Base-by-base conservation (phyloP, 2,113 vertebrate species). In the Nycticebus coucang region DNA sequence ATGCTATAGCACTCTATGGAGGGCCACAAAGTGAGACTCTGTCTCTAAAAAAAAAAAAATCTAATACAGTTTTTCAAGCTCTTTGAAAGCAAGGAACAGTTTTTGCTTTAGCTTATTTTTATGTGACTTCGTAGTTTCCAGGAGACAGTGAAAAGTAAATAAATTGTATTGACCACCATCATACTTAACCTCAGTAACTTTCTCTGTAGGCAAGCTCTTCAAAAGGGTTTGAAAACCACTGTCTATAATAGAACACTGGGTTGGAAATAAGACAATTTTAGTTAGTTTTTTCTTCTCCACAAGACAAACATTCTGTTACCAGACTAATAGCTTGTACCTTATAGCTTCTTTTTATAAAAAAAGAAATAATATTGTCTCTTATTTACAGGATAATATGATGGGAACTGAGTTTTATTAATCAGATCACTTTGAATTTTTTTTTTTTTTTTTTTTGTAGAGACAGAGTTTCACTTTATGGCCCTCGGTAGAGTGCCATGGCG, bases 61-160 rank as follows among this genome's bases (percentile, higher is more conserved):
- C 17, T 85, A 22, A 66, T 93, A 33, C 33, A 89, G 66, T 92
- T 96, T 90, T 94, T 90, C 62, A 96, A 50, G 71, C 50, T 89
- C 94, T 30, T 89, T 93, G 66, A 72, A 96, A 80, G 33, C 17
- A 77, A 62, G 45, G 84, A 92, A 53, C 68, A 68, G 90, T 95
- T 74, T 94, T 92, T 80, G 53, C 68, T 90, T 53, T 95, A 92
- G 75, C 35, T 89, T 91, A 66, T 45, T 86, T 87, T 45, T 89
- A 64, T 82, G n/a, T 97, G 60, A 92, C 62, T 90, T 90, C 87
- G 19, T 30, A 57, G 8, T 92, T 92, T 28, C 55, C 13, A 93
- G 59, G 69, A 93, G 79, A 91, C 57, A 64, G 17, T 57, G 77
- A 66, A 72, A 84, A 66, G 55, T 68, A 81, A 17, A 87, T 95